Conservation (phyloP, 2,888 invertebrate species). For the Scaptomyza caliginosa region DNA sequence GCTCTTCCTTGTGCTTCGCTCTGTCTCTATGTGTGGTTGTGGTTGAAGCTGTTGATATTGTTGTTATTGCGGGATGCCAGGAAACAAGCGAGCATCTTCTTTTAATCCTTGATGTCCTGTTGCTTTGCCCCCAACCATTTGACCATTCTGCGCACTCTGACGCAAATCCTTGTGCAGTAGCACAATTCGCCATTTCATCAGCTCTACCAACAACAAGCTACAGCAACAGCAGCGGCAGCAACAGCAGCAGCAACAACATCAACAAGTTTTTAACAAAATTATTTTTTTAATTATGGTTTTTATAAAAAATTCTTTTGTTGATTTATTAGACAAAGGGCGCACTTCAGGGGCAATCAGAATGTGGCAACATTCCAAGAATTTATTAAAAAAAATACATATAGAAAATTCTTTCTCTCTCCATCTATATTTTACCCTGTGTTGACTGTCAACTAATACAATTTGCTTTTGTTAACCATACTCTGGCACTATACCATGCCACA, state of each 20-base stretch:
- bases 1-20: slow-evolving; percentile 13
- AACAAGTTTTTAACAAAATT: slow-evolving; percentile 67
- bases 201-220: slow-evolving; percentile 12
- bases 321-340: slow-evolving; percentile 38
- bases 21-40: slow-evolving; percentile 21
- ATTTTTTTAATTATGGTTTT: slow-evolving; percentile 75
- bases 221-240: too few species aligned
- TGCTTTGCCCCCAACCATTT: slow-evolving; percentile 49
- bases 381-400: neutral
- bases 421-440: neutral
- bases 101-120: slow-evolving; percentile 76
- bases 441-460: slow-evolving; percentile 16
- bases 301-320: slow-evolving; percentile 64
- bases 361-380: slow-evolving; percentile 21
- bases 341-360: slow-evolving; percentile 3
- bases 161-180: slow-evolving; percentile 44
- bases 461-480: slow-evolving; percentile 2
- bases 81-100: slow-evolving; percentile 53
- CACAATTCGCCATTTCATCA: slow-evolving; percentile 32
- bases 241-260: slow-evolving; percentile 1
- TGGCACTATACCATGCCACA: neutral
- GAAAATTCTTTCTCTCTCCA: neutral
- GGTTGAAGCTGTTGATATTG: slow-evolving; percentile 46
- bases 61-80: slow-evolving; percentile 53
- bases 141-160: slow-evolving; percentile 38